Percentiles rank a stretch among this genome's conserved stretches.
Evolutionary conservation across 2,888 invertebrate species (phyloP).

Genomic region (Campoplex nolae): DNA sequence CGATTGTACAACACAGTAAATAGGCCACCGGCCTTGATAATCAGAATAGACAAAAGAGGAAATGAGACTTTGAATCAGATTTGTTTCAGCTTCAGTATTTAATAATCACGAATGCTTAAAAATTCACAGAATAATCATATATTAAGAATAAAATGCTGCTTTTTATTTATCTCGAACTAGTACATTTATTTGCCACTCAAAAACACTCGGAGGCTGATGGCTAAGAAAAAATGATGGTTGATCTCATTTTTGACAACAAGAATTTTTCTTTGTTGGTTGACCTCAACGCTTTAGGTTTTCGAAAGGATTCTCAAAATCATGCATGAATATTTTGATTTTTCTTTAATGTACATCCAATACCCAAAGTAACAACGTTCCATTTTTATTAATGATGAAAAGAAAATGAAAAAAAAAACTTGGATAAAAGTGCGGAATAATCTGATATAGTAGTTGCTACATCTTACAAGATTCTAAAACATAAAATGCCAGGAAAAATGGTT

Average conservation of each 20-base stretch:
- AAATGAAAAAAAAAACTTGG: background rate
- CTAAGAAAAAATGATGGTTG: background rate
- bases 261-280: background rate
- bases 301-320: background rate
- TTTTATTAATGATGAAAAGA: background rate
- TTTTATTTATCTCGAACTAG: background rate
- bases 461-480: too few species aligned
- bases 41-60: conserved; percentile 7
- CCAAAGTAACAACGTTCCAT: background rate
- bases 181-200: background rate
- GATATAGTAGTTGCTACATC: too few species aligned
- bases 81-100: background rate
- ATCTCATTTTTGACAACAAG: background rate
- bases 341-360: background rate
- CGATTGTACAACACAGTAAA: conserved; percentile 2
- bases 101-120: background rate
- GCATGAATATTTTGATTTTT: background rate
- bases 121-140: background rate
- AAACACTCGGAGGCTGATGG: background rate
- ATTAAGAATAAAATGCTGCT: background rate
- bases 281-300: background rate
- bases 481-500: too few species aligned
- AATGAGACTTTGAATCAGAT: background rate
- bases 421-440: too few species aligned
- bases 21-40: background rate